Evolutionary conservation across 2,113 vertebrate genomes (phyloP), one percentile per base, ranked within the genome.

Genomic region (Aegotheles bennettii): DNA sequence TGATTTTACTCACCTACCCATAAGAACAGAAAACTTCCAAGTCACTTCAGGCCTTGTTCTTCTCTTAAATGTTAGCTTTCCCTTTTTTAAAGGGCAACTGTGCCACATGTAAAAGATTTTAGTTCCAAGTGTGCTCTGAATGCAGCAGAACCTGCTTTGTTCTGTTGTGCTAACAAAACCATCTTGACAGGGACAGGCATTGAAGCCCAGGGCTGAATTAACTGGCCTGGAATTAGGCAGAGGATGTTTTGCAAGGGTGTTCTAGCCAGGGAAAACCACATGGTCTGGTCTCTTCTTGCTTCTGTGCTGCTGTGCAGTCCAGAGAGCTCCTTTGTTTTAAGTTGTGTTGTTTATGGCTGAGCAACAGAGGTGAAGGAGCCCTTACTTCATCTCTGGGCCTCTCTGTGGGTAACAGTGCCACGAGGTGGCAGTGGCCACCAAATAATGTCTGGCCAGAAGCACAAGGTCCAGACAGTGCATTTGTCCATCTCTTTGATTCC

Each of bases 401-500:
- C 51, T 64, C 1, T 1, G 3, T 40, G 28, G 75, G 60, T 75
- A 69, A 48, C 53, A 57, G 60, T 56, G 51, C 87, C 80, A 92
- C 10, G 61, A 92, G 91, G 67, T 93, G 94, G 90, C 95, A 95
- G 84, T 68, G 84, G 71, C 78, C 64, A 79, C 76, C 82, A 83
- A 76, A 57, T 33, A 61, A 85, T 59, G 13, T 29, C 75, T 74
- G 75, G 12, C 28, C 54, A 69, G 47, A 29, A 60, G 60, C 45
- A 31, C 19, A 23, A 6, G 43, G 63, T 35, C 56, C 35, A 59
- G 86, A 35, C 38, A 87, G 28, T 10, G 20, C 42, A 6, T 83
- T 76, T 82, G 25, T 15, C 23, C 40, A 43, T 17, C n/a, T 82
- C 38, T 76, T 74, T 57, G 40, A 38, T 81, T 42, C 61, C 10